phyloP scores from a whole-genome alignment of 2,113 vertebrate species.

The Hiodon alosoides region DNA sequence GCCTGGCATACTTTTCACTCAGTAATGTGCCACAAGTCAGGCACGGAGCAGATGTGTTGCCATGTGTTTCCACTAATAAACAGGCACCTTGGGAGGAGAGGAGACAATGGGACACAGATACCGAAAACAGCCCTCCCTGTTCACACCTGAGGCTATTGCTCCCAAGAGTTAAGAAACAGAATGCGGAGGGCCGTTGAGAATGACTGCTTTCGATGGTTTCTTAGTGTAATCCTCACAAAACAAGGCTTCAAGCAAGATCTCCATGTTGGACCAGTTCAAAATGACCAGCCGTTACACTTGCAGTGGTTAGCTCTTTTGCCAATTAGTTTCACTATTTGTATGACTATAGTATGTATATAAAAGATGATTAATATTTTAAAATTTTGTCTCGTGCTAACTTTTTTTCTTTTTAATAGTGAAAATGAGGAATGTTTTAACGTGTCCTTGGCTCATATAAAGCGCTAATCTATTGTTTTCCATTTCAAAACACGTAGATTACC shows the following conservation, averaged over 20 bases:
- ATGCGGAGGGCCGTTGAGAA: background rate
- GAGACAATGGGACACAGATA: constrained; percentile 3
- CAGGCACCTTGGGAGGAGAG: constrained; percentile 6
- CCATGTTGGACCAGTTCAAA: background rate
- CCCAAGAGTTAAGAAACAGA: background rate
- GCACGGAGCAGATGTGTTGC: background rate
- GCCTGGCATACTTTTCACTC: background rate
- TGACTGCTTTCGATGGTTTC: background rate
- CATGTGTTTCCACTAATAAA: constrained; percentile 1
- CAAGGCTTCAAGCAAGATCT: background rate
- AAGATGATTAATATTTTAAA: too few relatives aligned
- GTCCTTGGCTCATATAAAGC: too few relatives aligned
- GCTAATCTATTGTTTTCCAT: too few relatives aligned
- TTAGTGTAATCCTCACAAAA: background rate
- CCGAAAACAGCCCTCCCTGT: constrained; percentile 1
- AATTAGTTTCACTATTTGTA: too few relatives aligned
- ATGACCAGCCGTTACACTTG: background rate
- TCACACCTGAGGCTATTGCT: constrained; percentile 5
- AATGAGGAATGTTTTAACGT: too few relatives aligned
- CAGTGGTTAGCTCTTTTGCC: too few relatives aligned
- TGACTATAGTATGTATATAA: too few relatives aligned
- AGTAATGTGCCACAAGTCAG: background rate
- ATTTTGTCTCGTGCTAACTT: too few relatives aligned
- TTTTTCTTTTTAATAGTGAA: too few relatives aligned
- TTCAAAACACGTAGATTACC: too few relatives aligned